These are phyloP conservation scores for Austrolebias charrua DNA, from an alignment of 2,797 vertebrate species.

Conservation along the genomic window DNA sequence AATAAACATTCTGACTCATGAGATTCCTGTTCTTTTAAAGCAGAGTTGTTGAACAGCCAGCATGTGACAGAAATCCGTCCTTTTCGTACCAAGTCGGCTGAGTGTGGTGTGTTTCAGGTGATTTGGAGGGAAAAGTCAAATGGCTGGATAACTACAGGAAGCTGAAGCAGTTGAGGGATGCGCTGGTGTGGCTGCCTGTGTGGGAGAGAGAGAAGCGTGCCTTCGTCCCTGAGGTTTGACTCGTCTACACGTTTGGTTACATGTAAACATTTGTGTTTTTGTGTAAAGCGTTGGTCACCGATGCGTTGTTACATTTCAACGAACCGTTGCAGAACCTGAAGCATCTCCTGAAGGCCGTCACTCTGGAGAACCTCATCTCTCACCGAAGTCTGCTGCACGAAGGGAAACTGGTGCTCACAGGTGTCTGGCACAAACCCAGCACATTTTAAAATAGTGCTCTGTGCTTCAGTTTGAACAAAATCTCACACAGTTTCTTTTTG, in stretches of 20 bases:
- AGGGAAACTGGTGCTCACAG: constrained; percentile 84
- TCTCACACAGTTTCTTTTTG: constrained; percentile 18
- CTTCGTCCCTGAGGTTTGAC: constrained; percentile 87
- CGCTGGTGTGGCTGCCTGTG: constrained; percentile 88
- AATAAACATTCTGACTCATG: too few relatives aligned
- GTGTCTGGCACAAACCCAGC: constrained; percentile 62
- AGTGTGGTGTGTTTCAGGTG: constrained; percentile 75
- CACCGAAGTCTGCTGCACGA: constrained; percentile 86
- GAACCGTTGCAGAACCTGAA: constrained; percentile 81
- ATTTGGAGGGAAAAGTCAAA: constrained; percentile 94
- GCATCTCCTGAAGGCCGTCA: constrained; percentile 85
- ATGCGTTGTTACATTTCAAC: neutral
- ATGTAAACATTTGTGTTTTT: neutral
- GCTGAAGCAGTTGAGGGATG: constrained; percentile 86
- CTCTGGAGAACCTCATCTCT: constrained; percentile 86
- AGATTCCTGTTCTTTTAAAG: too few relatives aligned
- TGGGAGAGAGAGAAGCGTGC: constrained; percentile 91
- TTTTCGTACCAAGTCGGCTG: neutral
- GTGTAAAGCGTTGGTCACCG: neutral
- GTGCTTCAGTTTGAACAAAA: neutral
- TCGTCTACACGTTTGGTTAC: neutral
- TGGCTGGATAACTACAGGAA: constrained; percentile 95
- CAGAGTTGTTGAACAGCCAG: too few relatives aligned
- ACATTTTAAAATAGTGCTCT: neutral
- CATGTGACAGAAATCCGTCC: neutral